Evolutionary conservation across 2,113 vertebrate genomes (phyloP), one percentile per base, ranked within the genome.

Genomic region (Semnopithecus entellus): DNA sequence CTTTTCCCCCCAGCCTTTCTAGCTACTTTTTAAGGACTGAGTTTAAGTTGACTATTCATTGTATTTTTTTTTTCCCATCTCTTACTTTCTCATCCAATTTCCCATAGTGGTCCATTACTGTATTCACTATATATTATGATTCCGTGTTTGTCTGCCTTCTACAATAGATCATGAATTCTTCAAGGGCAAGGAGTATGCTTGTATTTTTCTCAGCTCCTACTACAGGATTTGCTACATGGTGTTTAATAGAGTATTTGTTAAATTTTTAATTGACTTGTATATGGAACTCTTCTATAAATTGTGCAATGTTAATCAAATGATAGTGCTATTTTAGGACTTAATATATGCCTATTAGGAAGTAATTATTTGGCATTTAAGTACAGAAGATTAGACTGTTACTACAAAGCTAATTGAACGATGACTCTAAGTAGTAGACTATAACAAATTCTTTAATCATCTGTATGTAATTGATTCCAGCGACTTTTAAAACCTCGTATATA

Each of bases 211-310:
- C 57, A 55, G 55, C 43, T 91, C 23, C 88, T 57, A 13, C 88
- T 82, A 32, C n/a, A 85, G 66, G n/a, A 38, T 88, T 50, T 91
- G 76, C 50, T 25, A 48, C 8, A 8, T 81, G 18, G 23, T 70
- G 70, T 89, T 61, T 90, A 90, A 61, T 84, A 87, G 94, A 94
- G 16, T 57, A n/a, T n/a, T 96, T 89, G 87, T 76, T 92, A 75
- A 50, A 10, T 73, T 73, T 32, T 43, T 94, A 94, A 92, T 88
- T 92, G 57, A 95, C 25, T 12, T 52, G 66, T 91, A 38, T 87
- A 13, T 43, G 55, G 80, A 94, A 84, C 48, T 90, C 59, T 91
- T 87, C 66, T 91, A 5, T 81, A 90, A 80, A 32, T 64, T 57
- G 38, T 79, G 20, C 17, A 30, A 22, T 94, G 64, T 91, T 95